These are phyloP conservation scores for Frankliniella fusca DNA, from an alignment of 2,888 invertebrate species.

Conservation along the genomic window DNA sequence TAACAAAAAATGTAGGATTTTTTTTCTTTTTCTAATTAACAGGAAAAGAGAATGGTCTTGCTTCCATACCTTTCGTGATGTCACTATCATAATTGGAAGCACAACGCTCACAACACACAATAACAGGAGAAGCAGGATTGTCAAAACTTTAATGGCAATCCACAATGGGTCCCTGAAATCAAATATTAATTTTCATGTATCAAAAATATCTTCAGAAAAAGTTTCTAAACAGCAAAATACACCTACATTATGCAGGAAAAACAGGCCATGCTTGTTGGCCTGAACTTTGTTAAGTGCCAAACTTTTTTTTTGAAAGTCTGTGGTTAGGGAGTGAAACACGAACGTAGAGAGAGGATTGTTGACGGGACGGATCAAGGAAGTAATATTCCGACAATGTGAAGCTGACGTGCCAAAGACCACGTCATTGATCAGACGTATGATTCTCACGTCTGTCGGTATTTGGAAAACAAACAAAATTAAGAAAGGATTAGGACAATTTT, in stretches of 20 bases:
- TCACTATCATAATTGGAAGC: constrained; percentile 6
- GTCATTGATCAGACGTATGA: too few relatives aligned
- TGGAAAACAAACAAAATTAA: too few relatives aligned
- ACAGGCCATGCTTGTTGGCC: background rate
- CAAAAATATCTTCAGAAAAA: background rate
- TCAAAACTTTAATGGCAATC: background rate
- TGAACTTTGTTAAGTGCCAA: too few relatives aligned
- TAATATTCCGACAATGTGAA: too few relatives aligned
- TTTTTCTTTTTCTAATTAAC: background rate
- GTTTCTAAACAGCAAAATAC: background rate
- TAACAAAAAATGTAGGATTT: background rate
- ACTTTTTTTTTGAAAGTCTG: too few relatives aligned
- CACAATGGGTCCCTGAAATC: background rate
- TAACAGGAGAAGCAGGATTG: background rate
- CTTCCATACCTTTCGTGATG: background rate
- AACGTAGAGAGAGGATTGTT: too few relatives aligned
- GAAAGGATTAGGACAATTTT: too few relatives aligned
- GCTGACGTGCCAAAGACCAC: too few relatives aligned
- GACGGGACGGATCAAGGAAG: too few relatives aligned
- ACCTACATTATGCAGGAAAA: background rate
- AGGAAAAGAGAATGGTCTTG: background rate
- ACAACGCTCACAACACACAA: background rate
- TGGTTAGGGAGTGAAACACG: too few relatives aligned
- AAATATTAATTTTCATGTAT: background rate
- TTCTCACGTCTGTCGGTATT: too few relatives aligned